Evolutionary conservation across 2,888 invertebrate species (phyloP).

Genomic region (Erannis defoliaria): DNA sequence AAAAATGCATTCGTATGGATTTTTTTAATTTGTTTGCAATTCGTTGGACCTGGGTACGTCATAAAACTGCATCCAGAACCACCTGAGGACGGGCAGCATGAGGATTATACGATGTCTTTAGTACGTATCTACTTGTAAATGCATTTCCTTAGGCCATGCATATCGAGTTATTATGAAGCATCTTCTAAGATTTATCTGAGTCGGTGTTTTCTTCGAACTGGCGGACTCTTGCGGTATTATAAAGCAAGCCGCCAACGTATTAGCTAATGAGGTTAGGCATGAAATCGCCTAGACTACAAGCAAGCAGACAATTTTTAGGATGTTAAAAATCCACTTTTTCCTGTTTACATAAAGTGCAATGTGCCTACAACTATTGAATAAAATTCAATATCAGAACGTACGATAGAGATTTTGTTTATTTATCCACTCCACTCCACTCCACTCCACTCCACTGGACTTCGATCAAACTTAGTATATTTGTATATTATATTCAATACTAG

Average conservation of each 20-base stretch:
- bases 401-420: not conserved
- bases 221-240: not conserved
- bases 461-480: too few relatives aligned
- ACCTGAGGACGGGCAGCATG: too few relatives aligned
- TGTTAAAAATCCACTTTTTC: not conserved
- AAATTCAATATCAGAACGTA: too few relatives aligned
- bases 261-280: not conserved
- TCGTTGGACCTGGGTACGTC: too few relatives aligned
- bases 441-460: not conserved
- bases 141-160: too few relatives aligned
- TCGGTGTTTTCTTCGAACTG: not conserved
- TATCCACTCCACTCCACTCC: too few relatives aligned
- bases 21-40: too few relatives aligned
- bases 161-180: not conserved
- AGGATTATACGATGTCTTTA: too few relatives aligned
- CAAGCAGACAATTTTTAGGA: not conserved
- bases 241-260: not conserved
- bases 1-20: not conserved
- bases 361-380: not conserved
- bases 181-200: not conserved
- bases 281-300: not conserved
- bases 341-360: constrained; percentile 3
- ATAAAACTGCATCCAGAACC: too few relatives aligned
- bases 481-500: too few relatives aligned
- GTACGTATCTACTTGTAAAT: too few relatives aligned